phyloP scores from a whole-genome alignment of 2,113 vertebrate species.

The Emberiza fucata region DNA sequence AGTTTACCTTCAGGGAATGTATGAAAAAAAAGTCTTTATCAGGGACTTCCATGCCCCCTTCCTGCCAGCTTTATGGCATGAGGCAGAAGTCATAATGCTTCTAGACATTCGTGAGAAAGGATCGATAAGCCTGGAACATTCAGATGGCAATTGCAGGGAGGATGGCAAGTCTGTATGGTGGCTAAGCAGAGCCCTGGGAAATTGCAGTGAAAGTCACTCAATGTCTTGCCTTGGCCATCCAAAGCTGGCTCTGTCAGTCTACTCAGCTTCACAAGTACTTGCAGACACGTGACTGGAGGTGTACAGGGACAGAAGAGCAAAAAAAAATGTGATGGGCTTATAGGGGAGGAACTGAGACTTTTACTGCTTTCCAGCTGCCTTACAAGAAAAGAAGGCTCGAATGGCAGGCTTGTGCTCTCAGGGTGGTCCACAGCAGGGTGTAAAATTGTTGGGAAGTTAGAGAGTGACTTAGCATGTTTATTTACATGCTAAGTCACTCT shows the following conservation, averaged over 20 bases:
- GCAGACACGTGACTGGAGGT: neutral
- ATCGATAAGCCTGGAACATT: neutral
- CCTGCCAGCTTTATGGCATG: neutral
- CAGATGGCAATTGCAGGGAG: neutral
- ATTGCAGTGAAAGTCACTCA: fast-evolving
- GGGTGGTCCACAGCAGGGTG: neutral
- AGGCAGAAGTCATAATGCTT: neutral
- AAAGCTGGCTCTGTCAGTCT: neutral
- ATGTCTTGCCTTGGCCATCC: neutral
- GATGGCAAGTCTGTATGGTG: neutral
- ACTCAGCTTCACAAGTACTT: neutral
- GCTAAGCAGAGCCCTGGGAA: neutral
- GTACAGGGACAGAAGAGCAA: neutral
- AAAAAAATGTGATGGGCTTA: neutral
- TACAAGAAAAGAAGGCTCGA: neutral
- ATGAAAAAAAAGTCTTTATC: neutral
- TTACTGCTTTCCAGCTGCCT: neutral
- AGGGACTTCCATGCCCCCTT: neutral
- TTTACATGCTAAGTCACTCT: neutral
- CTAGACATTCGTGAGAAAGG: neutral
- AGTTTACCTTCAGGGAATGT: neutral
- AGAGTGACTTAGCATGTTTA: too few relatives aligned
- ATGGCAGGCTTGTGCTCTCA: neutral
- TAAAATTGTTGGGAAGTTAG: neutral
- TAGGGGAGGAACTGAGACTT: neutral